Evolutionary conservation across 2,113 vertebrate species (phyloP), one percentile per base, ranked within the genome.

Genomic region (Leucopsar rothschildi): DNA sequence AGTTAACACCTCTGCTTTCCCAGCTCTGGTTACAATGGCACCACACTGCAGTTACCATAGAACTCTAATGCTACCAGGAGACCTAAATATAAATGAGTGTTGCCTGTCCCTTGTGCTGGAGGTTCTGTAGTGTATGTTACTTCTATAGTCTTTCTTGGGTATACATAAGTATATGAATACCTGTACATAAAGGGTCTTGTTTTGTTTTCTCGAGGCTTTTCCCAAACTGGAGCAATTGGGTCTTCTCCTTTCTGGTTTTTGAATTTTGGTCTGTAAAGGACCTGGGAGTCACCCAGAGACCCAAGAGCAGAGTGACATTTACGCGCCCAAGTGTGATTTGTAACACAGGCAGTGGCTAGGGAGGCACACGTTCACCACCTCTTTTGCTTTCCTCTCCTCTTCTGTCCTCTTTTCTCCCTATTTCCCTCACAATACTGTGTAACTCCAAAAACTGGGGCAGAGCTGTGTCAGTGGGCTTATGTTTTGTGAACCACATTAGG

Each of bases 401-500:
- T 16, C 23, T 61, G 28, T 42, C 28, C 7, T 66, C 22, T 71
- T 53, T 39, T 49, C 18, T 87, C 33, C 40, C 11, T 7, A 0
- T 47, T 82, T 72, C 22, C 61, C 15, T 53, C 45, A 27, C 13
- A 53, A 11, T 47, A 15, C 12, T 11, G 23, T 27, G 10, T 73
- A 71, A 55, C 29, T 47, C 9, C 47, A 63, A 29, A 42, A 66
- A 15, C 31, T 35, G 28, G 35, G 64, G 15, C 28, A 83, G 59
- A 53, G 2, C 71, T 35, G 14, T 4, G 4, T 4, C 2, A 3
- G 18, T 0, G 2, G 3, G 25, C 5, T 33, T 28, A 10, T 42
- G 23, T 50, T 23, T 37, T 47, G 57, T 78, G 49, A 59, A 13
- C 18, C 53, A 4, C 3, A 0, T 17, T 15, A 39, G 20, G 12